Evolutionary conservation across 1,140 invertebrate species (phyloP), one percentile per base, ranked within the genome.

Genomic region (Neoseiulus cucumeris): DNA sequence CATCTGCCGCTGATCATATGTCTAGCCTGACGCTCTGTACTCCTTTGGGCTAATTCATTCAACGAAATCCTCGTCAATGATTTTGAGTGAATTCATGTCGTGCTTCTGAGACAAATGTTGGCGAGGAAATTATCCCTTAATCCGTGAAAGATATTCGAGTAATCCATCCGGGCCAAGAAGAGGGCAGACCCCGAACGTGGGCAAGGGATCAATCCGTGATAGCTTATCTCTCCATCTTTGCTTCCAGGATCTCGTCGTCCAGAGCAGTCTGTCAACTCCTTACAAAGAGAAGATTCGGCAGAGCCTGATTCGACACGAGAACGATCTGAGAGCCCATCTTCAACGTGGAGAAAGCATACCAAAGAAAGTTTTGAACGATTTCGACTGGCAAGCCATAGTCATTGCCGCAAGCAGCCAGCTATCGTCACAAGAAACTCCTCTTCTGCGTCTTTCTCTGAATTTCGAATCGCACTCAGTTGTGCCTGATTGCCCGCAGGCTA

Each of bases 201-300:
- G 51, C 7, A 47, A 59, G 22, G 2, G 5, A 14, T 14, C 14
- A 14, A 18, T 59, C 14, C 5, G 14, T 14, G 22, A 18, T 59
- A 20, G 12, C 22, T 33, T 5, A 17, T 9, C 22, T 25, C 22
- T n/a, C 25, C 22, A 2, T 59, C 12, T 22, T 47, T 12, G n/a
- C 14, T 25, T 25, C 22, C 25, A 33, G 51, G 51, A 20, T 14
- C 25, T 25, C 12, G 51, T 2, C 14, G 33, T 9, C 1, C 25
- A 17, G 14, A 17, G 17, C 17, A 25, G 51, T 20, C 51, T 59
- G 14, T 59, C 51, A 20, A 59, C 25, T 59, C 51, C 51, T 2
- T 59, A 59, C 51, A 59, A 59, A 25, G 51, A 59, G 9, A 59
- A 59, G 22, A 25, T 59, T 20, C 51, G 51, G 33, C 51, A 20